Evolutionary conservation across 2,888 invertebrate species (phyloP).

Genomic region (Scaptomyza tumidula): DNA sequence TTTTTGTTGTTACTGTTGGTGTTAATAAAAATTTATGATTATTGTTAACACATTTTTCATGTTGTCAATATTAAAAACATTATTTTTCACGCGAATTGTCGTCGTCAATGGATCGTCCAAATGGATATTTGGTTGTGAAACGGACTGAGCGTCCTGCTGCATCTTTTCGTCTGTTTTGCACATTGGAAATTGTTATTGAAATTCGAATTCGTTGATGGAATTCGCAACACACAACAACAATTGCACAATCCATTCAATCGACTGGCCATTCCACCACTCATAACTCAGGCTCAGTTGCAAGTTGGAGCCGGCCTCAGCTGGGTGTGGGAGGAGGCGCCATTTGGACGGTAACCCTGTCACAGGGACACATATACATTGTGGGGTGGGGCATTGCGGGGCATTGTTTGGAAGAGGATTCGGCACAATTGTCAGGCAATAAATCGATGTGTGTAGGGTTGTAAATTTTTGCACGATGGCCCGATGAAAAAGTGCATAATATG

Average conservation of each 20-base stretch:
- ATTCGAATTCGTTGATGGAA: slow-evolving; percentile 76
- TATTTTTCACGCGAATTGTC: slow-evolving; percentile 81
- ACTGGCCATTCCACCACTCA: slow-evolving; percentile 60
- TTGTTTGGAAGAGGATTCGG: slow-evolving; percentile 65
- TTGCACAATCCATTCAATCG: slow-evolving; percentile 72
- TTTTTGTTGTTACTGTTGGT: slow-evolving; percentile 28
- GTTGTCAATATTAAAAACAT: slow-evolving; percentile 84
- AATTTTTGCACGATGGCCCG: slow-evolving; percentile 77
- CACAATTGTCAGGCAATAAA: slow-evolving; percentile 84
- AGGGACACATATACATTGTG: slow-evolving; percentile 68
- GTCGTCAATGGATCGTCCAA: slow-evolving; percentile 63
- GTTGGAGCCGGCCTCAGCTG: neutral
- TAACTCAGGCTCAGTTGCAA: slow-evolving; percentile 59
- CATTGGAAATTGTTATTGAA: slow-evolving; percentile 67
- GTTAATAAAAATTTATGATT: slow-evolving; percentile 84
- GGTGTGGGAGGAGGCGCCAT: slow-evolving; percentile 48
- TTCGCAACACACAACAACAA: slow-evolving; percentile 48
- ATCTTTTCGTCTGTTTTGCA: slow-evolving; percentile 41
- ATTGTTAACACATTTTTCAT: slow-evolving; percentile 84
- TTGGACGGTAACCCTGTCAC: slow-evolving; percentile 42
- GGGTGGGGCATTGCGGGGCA: slow-evolving; percentile 28
- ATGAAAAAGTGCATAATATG: slow-evolving; percentile 83
- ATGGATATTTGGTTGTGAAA: slow-evolving; percentile 29
- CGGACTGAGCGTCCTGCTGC: slow-evolving; percentile 10
- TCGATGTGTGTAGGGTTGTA: slow-evolving; percentile 83